Evolutionary conservation across 2,797 vertebrate genomes (phyloP), one percentile per base, ranked within the genome.

Genomic region (Kryptopterus vitreolus): DNA sequence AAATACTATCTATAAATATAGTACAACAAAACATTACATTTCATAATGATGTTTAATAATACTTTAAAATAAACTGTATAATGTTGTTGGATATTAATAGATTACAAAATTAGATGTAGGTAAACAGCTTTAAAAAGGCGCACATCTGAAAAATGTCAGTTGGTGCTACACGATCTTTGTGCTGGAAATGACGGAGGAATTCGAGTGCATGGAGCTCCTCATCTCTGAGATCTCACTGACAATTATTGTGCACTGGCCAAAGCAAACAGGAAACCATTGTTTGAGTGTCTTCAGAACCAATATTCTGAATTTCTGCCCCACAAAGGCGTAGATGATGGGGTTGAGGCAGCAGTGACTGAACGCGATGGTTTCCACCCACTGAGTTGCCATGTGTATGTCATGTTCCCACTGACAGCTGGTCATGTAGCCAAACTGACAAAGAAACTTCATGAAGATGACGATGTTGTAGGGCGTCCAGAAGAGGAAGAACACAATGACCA

Each of bases 291-390:
- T 86, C 43, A 86, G 0, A 1, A 87, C 87, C 7, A 83, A 79
- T 52, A 55, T 89, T 85, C 85, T 91, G 48, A 94, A 94, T 78
- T 88, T 94, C 80, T 93, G 88, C 4, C 91, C 91, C 3, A 88
- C 90, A 73, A 94, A 93, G 71, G 91, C 93, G 0, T 94, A 93
- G 7, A 94, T 92, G 76, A 94, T 86, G 75, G 93, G 93, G 69
- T 94, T 94, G 75, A 94, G 88, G 48, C 92, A 94, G 85, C 91
- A 93, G 88, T 94, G 93, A 58, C 62, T 84, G 57, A 88, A 92
- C 1, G 90, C 93, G 1, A 94, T 18, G 16, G 88, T 59, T 83
- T 92, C 90, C 0, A 91, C 88, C 80, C 91, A 87, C 2, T 48
- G 24, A 10, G 80, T 0, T 0, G 88, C 73, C 31, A 90, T 1